Percentiles rank a stretch among this genome's conserved stretches.
These are phyloP conservation scores for Enteromius argenteus DNA, from an alignment of 2,797 vertebrate genomes.

Conservation along the genomic window DNA sequence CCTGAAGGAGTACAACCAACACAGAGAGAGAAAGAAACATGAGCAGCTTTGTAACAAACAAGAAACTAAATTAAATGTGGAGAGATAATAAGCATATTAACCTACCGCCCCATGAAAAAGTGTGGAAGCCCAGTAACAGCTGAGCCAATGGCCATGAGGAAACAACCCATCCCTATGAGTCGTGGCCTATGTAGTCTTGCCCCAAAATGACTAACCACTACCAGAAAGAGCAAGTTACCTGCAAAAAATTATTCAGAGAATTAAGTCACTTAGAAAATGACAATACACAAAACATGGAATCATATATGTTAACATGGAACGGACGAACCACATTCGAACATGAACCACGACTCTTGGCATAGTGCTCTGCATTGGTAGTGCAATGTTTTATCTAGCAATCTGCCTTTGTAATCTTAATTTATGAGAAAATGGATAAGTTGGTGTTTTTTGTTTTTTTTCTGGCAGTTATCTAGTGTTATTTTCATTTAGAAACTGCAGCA, in stretches of 20 bases:
- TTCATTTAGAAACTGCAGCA: not conserved
- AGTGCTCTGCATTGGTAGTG: not conserved
- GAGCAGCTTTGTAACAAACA: not conserved
- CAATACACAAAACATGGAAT: not conserved
- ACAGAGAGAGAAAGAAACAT: not conserved
- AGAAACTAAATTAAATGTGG: not conserved
- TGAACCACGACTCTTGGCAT: too few species aligned
- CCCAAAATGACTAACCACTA: constrained; percentile 80
- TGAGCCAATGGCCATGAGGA: constrained; percentile 77
- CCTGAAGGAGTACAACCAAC: constrained; percentile 63
- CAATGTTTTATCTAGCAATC: not conserved
- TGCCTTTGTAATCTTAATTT: not conserved
- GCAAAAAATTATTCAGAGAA: not conserved
- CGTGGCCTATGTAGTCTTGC: constrained; percentile 79
- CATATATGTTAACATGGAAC: not conserved
- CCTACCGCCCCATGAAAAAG: constrained; percentile 83
- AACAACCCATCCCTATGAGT: constrained; percentile 77
- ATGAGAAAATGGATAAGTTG: not conserved
- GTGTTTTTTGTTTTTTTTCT: not conserved
- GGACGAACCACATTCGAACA: not conserved
- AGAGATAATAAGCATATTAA: not conserved
- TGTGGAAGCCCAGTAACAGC: constrained; percentile 79
- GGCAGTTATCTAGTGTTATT: not conserved
- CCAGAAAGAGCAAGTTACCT: constrained; percentile 82
- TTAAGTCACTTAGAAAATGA: not conserved